Evolutionary conservation across 2,113 vertebrate genomes (phyloP), one percentile per base, ranked within the genome.

Genomic region (Vulpes ferrilata): DNA sequence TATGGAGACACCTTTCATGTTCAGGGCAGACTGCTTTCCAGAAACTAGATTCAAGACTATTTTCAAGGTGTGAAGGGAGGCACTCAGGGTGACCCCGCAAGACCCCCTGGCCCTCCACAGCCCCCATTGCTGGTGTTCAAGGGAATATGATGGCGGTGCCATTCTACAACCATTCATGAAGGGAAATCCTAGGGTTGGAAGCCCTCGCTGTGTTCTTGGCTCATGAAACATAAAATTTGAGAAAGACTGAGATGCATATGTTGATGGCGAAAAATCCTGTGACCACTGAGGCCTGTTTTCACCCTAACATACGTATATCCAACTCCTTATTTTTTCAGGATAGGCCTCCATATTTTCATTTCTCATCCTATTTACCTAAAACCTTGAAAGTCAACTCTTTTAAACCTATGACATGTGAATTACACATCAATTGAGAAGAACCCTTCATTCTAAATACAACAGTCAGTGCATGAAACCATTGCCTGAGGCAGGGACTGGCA

Each of bases 71-170:
- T 32, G n/a, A 82, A 55, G 67, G 11, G 51, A 64, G 57, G 35
- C 20, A 2, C 8, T 16, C 0, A 3, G 67, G 5, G 2, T 0
- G 5, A 1, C 1, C 17, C 25, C 6, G 3, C 48, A 7, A 48
- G 88, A 32, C 80, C 32, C 2, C 32, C 0, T 5, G 95, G 62
- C 17, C 69, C 59, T 48, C 22, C 71, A 7, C 19, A n/a, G 93
- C 55, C 82, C 80, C 51, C 55, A 20, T 88, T 9, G 11, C 55
- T 62, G 43, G 1, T 1, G 65, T 62, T 88, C 81, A 91, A 97
- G 73, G 76, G 92, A 51, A 22, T 0, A 51, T 0, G 48, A 79
- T n/a, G 95, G 69, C 22, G 65, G 55, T 1, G 89, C 96, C 83
- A 60, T 59, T 74, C 92, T 38, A 91, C 15, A 3, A 57, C 78